Conservation (phyloP, 2,797 vertebrate species). For the Poecilia picta region DNA sequence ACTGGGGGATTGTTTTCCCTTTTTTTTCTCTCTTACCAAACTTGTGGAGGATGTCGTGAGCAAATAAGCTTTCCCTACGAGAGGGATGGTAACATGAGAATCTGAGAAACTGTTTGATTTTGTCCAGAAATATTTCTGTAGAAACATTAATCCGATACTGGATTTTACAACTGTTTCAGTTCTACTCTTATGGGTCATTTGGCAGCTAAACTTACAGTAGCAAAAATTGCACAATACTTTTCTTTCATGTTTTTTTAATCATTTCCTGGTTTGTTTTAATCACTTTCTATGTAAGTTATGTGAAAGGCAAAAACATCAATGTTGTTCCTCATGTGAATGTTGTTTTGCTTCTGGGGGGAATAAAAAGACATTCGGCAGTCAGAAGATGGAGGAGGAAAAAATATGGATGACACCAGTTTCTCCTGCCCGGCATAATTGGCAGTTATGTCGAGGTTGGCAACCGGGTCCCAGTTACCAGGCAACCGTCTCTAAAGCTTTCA, state of each 20-base stretch:
- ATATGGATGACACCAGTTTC: conserved; percentile 50
- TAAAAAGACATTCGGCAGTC: conserved; percentile 46
- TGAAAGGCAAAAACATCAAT: conserved; percentile 5
- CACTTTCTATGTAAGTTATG: conserved; percentile 26
- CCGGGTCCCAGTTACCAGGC: conserved; percentile 73
- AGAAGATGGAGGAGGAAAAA: conserved; percentile 16
- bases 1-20: conserved; percentile 63
- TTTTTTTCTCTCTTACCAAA: conserved; percentile 24
- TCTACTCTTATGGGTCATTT: not conserved
- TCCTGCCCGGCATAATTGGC: conserved; percentile 70
- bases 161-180: conserved; percentile 31
- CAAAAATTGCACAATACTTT: conserved; percentile 29
- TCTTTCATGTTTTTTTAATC: not conserved
- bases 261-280: conserved; percentile 31
- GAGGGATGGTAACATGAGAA: conserved; percentile 30
- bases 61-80: conserved; percentile 28
- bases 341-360: conserved; percentile 52
- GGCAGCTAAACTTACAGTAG: not conserved
- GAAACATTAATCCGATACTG: conserved; percentile 21
- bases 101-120: conserved; percentile 3
- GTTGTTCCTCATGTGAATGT: conserved; percentile 37
- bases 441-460: conserved; percentile 69
- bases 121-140: conserved; percentile 22
- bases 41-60: conserved; percentile 42
- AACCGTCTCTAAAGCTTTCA: conserved; percentile 76